Percentiles rank a stretch among this genome's conserved stretches.
Conservation (phyloP, 2,888 invertebrate species). For the Lomographa bimaculata region DNA sequence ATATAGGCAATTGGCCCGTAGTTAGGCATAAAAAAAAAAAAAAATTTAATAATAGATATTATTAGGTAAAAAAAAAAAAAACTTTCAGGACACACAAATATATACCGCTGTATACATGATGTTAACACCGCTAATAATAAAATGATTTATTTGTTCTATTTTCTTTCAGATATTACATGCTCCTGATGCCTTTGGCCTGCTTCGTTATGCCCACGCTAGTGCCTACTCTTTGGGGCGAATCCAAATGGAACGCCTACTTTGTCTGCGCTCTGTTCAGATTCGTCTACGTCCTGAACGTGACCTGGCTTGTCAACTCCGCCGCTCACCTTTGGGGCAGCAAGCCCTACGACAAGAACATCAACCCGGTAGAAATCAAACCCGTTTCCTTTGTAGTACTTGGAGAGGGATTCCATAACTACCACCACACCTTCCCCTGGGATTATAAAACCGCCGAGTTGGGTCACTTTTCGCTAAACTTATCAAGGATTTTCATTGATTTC, state of each 20-base stretch:
- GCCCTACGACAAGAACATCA: constrained; percentile 89
- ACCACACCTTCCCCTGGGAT: constrained; percentile 93
- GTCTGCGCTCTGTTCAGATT: constrained; percentile 90
- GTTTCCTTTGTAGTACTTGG: constrained; percentile 88
- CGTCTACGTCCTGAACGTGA: constrained; percentile 90
- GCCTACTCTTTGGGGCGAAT: constrained; percentile 92
- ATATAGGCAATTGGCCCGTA: no score
- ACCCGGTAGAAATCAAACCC: constrained; percentile 87
- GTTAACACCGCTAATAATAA: no score
- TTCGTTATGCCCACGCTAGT: constrained; percentile 89
- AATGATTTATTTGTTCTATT: no score
- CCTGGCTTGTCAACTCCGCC: constrained; percentile 95
- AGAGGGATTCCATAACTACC: constrained; percentile 95
- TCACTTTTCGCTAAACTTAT: constrained; percentile 86
- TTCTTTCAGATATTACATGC: constrained; percentile 86
- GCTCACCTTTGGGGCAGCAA: constrained; percentile 91
- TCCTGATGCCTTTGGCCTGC: constrained; percentile 88
- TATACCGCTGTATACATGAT: no score
- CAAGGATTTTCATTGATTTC: constrained; percentile 90
- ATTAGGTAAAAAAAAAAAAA: no score
- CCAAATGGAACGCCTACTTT: constrained; percentile 85
- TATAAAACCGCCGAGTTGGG: constrained; percentile 92
- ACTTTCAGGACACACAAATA: no score
- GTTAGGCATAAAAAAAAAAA: no score
- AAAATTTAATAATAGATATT: no score